Conservation (phyloP, 2,797 vertebrate species). For the Amblyopsis hoosieri region DNA sequence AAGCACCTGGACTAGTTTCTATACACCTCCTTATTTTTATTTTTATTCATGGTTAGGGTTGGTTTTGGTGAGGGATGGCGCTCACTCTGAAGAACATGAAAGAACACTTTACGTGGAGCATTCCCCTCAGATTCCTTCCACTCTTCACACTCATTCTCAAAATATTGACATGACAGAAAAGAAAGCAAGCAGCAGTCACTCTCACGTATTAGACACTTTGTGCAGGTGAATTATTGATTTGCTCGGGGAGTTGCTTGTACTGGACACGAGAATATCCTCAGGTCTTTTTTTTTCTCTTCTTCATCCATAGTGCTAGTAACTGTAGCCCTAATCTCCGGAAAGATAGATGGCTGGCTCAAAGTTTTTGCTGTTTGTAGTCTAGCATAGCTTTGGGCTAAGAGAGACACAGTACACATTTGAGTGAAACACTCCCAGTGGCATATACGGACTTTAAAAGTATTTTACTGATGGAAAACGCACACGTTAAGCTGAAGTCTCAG, state of each 20-base stretch:
- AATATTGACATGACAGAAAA: slow-evolving; percentile 62
- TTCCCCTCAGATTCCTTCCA: slow-evolving; percentile 53
- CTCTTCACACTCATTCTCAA: slow-evolving; percentile 57
- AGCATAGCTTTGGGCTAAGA: slow-evolving; percentile 45
- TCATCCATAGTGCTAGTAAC: slow-evolving; percentile 35
- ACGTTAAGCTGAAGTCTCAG: slow-evolving; percentile 17
- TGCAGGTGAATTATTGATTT: slow-evolving; percentile 68
- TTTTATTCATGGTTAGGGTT: slow-evolving; percentile 53
- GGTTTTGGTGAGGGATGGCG: slow-evolving; percentile 40
- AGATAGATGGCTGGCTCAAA: slow-evolving; percentile 42
- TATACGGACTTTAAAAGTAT: slow-evolving; percentile 37
- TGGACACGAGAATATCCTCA: slow-evolving; percentile 43
- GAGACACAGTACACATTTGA: slow-evolving; percentile 39
- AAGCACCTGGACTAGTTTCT: slow-evolving; percentile 37
- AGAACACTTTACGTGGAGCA: slow-evolving; percentile 63
- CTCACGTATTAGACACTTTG: slow-evolving; percentile 61
- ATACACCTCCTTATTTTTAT: slow-evolving; percentile 34
- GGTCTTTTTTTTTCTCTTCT: slow-evolving; percentile 33
- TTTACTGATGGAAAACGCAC: slow-evolving; percentile 51
- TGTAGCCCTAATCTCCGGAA: slow-evolving; percentile 47
- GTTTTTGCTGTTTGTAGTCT: slow-evolving; percentile 38
- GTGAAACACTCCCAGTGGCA: slow-evolving; percentile 51
- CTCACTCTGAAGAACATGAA: slow-evolving; percentile 70
- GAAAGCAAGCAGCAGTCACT: slow-evolving; percentile 51
- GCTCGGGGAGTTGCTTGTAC: slow-evolving; percentile 24